phyloP scores from a whole-genome alignment of 2,888 invertebrate species.

The Stenichneumon culpator region DNA sequence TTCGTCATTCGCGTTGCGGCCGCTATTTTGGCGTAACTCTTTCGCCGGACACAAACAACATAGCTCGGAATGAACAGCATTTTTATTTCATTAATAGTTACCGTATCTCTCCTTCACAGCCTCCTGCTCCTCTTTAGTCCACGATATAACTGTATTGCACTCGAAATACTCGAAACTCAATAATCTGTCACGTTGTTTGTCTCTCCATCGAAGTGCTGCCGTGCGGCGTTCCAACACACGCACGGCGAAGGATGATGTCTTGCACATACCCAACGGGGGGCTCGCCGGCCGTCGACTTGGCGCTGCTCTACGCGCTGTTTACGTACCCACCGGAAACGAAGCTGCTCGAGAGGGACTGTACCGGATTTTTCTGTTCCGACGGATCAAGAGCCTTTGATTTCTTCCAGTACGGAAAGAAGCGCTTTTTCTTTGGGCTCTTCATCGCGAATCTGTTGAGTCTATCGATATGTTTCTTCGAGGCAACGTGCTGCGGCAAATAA shows the following conservation, averaged over 20 bases:
- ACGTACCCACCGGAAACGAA: slow-evolving; percentile 79
- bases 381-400: slow-evolving; percentile 50
- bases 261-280: slow-evolving; percentile 4
- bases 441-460: slow-evolving; percentile 77
- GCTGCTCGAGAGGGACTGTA: slow-evolving; percentile 76
- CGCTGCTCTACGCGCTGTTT: slow-evolving; percentile 15
- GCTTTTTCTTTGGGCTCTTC: slow-evolving; percentile 76
- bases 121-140: slow-evolving; percentile 1
- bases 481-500: slow-evolving; percentile 79
- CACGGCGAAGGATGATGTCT: neutral
- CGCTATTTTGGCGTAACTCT: neutral
- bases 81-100: slow-evolving; percentile 22
- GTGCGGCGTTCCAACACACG: slow-evolving; percentile 34
- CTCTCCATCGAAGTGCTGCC: slow-evolving; percentile 10
- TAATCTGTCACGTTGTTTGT: neutral
- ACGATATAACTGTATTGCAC: neutral
- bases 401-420: slow-evolving; percentile 72
- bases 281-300: neutral
- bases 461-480: slow-evolving; percentile 82
- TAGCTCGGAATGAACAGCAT: slow-evolving; percentile 33
- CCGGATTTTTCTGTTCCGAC: slow-evolving; percentile 44
- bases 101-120: slow-evolving; percentile 29
- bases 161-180: neutral
- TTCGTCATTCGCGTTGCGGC: neutral
- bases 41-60: slow-evolving; percentile 7